phyloP scores from a whole-genome alignment of 2,888 invertebrate species.

The Ectemnius continuus region DNA sequence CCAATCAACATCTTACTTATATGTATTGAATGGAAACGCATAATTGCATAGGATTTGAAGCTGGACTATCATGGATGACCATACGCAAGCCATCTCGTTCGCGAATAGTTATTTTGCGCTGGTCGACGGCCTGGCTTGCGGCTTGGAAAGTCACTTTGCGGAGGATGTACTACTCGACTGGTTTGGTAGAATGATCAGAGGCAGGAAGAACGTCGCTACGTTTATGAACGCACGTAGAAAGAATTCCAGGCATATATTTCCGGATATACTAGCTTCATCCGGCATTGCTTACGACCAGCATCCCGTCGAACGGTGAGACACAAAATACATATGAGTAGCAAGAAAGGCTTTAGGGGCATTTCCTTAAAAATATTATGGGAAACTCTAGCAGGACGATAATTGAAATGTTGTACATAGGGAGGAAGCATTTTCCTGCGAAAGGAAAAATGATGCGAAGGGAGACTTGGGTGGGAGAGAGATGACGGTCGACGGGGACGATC shows the following conservation, averaged over 20 bases:
- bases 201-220: conserved; percentile 80
- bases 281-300: conserved; percentile 52
- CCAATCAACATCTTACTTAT: no score
- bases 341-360: no score
- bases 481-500: conserved; percentile 30
- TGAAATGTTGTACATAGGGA: background rate
- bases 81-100: conserved; percentile 75
- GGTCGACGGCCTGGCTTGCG: conserved; percentile 79
- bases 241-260: conserved; percentile 79
- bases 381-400: background rate
- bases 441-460: conserved; percentile 24
- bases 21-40: background rate
- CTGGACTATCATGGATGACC: conserved; percentile 41
- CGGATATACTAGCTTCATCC: conserved; percentile 71
- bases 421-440: background rate
- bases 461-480: no score
- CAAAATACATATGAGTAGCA: background rate
- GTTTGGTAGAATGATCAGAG: conserved; percentile 83
- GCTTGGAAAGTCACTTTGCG: conserved; percentile 79
- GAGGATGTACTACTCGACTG: conserved; percentile 82
- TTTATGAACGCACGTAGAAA: conserved; percentile 81
- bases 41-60: background rate
- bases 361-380: background rate
- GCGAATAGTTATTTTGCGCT: conserved; percentile 79
- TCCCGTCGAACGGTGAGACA: conserved; percentile 35